Base-by-base conservation (phyloP, 2,797 vertebrate species). In the Sarcoramphus papa region DNA sequence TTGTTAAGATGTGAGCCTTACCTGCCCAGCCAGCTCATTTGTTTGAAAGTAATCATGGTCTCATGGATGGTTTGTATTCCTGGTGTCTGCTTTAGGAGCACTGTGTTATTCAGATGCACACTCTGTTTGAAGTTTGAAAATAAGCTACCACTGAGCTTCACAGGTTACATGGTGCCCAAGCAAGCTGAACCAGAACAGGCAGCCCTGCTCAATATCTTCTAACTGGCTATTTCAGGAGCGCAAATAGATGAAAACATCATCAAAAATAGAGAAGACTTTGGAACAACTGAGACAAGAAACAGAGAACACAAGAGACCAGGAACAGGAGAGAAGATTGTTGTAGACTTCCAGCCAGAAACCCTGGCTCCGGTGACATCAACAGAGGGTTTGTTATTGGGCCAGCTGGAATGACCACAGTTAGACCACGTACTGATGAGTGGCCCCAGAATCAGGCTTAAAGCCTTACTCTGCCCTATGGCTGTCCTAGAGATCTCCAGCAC, bases 1-100 rank as follows among this genome's bases (percentile, higher is more conserved):
- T 69, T 92, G 82, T 83, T 92, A 40, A 30, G n/a, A 24, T 65
- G 15, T 67, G 62, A 88, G 79, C 54, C 85, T 80, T 75, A 82
- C 62, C 94, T 92, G 81, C 92, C 96, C 91, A 92, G 63, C 73
- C 33, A 70, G 82, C 80, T 93, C 94, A 45, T 88, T 85, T 90
- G 81, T 95, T 92, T 91, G 73, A 93, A 83, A 59, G 86, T 64
- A 24, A 92, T 69, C 87, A 63, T 27, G 41, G 80, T 81, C 30
- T 57, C 23, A 35, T 6, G 25, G 70, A 51, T 60, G 79, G 43
- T 92, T 88, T 92, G 88, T 30, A 92, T 91, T 92, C 91, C 85
- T 41, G 67, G 35, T 45, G 57, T 69, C 96, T 86, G 72, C 54
- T 79, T 90, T 33, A 65, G 33, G 72, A 77, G 59, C 54, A 51